Percentiles rank a stretch among this genome's conserved stretches.
These are phyloP conservation scores for Scomber scombrus DNA, from an alignment of 2,113 vertebrate genomes.

Conservation along the genomic window DNA sequence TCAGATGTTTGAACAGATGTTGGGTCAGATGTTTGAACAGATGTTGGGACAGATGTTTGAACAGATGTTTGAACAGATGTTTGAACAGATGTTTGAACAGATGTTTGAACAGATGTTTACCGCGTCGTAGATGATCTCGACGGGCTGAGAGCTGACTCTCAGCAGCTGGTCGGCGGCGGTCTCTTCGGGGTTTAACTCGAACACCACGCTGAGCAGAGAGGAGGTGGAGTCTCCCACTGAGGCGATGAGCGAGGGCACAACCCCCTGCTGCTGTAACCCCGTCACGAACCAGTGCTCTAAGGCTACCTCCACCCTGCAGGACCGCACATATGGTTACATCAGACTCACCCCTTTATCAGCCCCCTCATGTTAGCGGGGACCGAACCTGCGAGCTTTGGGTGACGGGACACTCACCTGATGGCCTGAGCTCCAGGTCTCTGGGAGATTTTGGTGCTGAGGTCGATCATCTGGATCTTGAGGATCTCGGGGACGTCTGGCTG, in stretches of 20 bases:
- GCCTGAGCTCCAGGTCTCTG: conserved; percentile 97
- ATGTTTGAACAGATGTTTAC: conserved; percentile 73
- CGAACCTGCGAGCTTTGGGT: background rate
- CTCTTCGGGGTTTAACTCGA: conserved; percentile 91
- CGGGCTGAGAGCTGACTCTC: conserved; percentile 91
- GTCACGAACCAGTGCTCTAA: conserved; percentile 96
- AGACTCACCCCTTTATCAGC: background rate
- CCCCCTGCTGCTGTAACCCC: conserved; percentile 89
- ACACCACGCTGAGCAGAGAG: conserved; percentile 90
- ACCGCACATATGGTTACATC: background rate
- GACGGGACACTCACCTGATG: conserved; percentile 84
- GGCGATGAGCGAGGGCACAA: conserved; percentile 92
- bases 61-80: no score
- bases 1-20: no score
- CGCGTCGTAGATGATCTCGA: conserved; percentile 97
- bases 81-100: no score
- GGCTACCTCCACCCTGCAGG: conserved; percentile 89
- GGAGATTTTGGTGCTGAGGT: conserved; percentile 90
- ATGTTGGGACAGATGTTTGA: conserved; percentile 15
- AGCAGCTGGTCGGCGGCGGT: conserved; percentile 90
- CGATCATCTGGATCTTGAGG: conserved; percentile 94
- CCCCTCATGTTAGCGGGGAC: no score
- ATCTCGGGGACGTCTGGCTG: conserved; percentile 89
- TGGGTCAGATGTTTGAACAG: no score
- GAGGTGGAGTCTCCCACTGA: conserved; percentile 89